phyloP scores from a whole-genome alignment of 2,113 vertebrate species.

The Carassius auratus region DNA sequence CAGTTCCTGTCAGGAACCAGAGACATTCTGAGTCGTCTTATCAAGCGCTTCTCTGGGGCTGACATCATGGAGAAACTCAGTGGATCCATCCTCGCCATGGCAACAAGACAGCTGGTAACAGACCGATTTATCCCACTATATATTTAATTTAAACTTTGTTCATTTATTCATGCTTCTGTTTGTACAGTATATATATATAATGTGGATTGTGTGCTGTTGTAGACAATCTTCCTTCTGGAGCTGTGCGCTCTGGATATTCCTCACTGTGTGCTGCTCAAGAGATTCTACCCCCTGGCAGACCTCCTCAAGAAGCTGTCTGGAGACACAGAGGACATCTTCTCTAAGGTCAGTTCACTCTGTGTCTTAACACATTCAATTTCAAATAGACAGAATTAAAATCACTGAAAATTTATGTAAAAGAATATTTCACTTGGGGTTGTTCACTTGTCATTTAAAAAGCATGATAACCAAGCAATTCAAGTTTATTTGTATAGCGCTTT shows the following conservation, averaged over 20 bases:
- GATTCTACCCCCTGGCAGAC: slow-evolving; percentile 85
- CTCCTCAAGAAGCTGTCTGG: slow-evolving; percentile 83
- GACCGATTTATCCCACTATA: not conserved
- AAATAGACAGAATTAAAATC: not conserved
- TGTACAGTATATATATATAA: no score
- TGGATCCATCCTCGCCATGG: slow-evolving; percentile 89
- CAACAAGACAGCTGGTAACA: slow-evolving; percentile 91
- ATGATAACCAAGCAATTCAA: not conserved
- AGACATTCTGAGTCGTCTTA: slow-evolving; percentile 80
- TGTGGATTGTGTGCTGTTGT: slow-evolving; percentile 32
- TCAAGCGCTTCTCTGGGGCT: slow-evolving; percentile 80
- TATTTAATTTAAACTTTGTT: not conserved
- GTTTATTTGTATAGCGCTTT: no score
- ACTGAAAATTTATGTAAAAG: not conserved
- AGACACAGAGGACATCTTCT: slow-evolving; percentile 79
- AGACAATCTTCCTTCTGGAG: slow-evolving; percentile 94
- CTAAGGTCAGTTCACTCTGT: slow-evolving; percentile 79
- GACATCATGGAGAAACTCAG: slow-evolving; percentile 85
- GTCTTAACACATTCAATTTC: not conserved
- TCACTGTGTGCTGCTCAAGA: slow-evolving; percentile 83
- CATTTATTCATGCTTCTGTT: not conserved
- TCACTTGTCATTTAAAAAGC: not conserved
- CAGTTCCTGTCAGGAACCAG: slow-evolving; percentile 84
- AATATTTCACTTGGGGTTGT: not conserved
- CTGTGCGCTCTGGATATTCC: slow-evolving; percentile 90